Conservation (phyloP, 2,888 invertebrate genomes). For the Stenolophus ochropezus region DNA sequence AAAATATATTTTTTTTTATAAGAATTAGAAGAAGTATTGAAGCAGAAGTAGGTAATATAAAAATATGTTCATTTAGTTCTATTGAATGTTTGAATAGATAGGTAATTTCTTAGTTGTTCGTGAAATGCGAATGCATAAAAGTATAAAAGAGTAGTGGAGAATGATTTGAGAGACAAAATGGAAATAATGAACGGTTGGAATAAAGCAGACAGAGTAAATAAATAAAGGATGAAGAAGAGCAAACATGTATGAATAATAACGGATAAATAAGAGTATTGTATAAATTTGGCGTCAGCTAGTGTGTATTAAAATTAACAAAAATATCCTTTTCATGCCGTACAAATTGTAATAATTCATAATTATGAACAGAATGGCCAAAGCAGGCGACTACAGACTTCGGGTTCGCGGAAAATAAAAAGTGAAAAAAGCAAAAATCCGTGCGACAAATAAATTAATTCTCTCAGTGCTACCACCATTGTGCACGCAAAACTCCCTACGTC, state of each 20-base stretch:
- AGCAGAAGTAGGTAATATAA: no score
- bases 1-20: no score
- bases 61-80: no score
- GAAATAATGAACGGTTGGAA: neutral
- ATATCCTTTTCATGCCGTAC: slow-evolving; percentile 52
- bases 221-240: slow-evolving; percentile 35
- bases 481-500: slow-evolving; percentile 59
- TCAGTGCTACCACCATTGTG: slow-evolving; percentile 59
- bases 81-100: no score
- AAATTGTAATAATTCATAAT: slow-evolving; percentile 59
- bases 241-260: slow-evolving; percentile 44
- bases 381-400: slow-evolving; percentile 46
- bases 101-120: no score
- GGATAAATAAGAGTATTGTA: slow-evolving; percentile 47
- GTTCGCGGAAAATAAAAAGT: slow-evolving; percentile 44
- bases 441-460: slow-evolving; percentile 60
- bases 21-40: no score
- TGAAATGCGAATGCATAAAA: neutral
- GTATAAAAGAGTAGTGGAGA: neutral
- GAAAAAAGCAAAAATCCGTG: slow-evolving; percentile 58
- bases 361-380: slow-evolving; percentile 53
- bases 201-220: slow-evolving; percentile 35
- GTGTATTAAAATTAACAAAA: slow-evolving; percentile 50
- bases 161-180: neutral
- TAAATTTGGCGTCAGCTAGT: slow-evolving; percentile 47